A percentile compares a stretch with the other conserved stretches of the same genome.
These are phyloP conservation scores for Sarcophaga subvicina DNA, from an alignment of 2,888 invertebrate genomes.

Conservation along the genomic window DNA sequence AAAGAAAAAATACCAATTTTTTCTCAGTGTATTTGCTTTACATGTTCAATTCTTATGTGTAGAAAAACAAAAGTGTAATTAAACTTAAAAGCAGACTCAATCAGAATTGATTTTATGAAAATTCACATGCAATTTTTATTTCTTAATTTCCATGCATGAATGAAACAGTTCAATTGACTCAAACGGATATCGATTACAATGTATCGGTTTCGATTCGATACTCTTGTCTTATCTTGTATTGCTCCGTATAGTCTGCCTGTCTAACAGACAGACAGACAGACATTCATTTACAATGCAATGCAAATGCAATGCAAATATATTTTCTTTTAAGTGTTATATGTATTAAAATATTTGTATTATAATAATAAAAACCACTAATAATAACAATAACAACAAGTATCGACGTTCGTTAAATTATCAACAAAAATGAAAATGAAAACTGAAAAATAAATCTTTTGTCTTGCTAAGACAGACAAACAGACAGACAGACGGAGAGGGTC, in stretches of 20 bases:
- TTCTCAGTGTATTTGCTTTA: neutral
- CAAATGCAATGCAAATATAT: too few species aligned
- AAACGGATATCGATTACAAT: slow-evolving; percentile 58
- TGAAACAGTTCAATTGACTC: slow-evolving; percentile 56
- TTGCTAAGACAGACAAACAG: slow-evolving; percentile 28
- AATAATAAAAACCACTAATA: slow-evolving; percentile 13
- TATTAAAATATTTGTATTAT: slow-evolving; percentile 29
- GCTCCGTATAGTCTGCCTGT: too few species aligned
- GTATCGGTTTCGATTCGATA: neutral
- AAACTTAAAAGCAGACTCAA: neutral
- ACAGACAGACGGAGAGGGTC: slow-evolving; percentile 19
- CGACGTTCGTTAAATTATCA: neutral
- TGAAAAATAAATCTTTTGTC: slow-evolving; percentile 7
- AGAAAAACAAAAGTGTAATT: neutral
- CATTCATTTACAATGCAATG: neutral
- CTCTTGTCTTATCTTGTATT: neutral
- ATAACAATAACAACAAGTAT: neutral
- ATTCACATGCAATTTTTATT: slow-evolving; percentile 66
- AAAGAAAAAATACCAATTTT: neutral
- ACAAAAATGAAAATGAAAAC: too few species aligned
- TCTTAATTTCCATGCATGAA: slow-evolving; percentile 65
- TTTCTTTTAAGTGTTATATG: slow-evolving; percentile 24
- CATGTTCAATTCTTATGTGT: neutral
- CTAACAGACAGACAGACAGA: too few species aligned
- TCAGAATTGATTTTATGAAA: slow-evolving; percentile 54